phyloP scores from a whole-genome alignment of 2,888 invertebrate species.

The Chymomyza procnemis region DNA sequence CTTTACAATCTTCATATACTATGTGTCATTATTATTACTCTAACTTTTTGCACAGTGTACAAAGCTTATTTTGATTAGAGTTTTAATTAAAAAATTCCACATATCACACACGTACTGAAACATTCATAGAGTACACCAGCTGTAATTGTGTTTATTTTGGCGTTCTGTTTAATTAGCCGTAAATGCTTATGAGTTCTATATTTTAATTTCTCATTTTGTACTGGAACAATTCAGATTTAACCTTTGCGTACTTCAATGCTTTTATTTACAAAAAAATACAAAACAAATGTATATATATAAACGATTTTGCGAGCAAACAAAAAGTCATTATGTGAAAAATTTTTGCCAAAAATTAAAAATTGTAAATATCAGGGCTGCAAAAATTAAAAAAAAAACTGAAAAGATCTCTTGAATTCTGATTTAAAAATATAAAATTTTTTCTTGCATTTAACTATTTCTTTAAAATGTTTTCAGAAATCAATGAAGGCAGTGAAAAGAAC shows the following conservation, averaged over 20 bases:
- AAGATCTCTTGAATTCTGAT: too few species aligned
- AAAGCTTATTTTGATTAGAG: constrained; percentile 21
- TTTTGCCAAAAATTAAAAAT: not conserved
- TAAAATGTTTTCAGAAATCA: too few species aligned
- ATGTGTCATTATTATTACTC: too few species aligned
- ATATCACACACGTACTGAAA: not conserved
- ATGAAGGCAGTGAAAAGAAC: too few species aligned
- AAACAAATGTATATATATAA: not conserved
- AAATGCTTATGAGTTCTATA: not conserved
- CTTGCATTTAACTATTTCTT: too few species aligned
- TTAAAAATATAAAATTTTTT: too few species aligned
- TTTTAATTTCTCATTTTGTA: not conserved
- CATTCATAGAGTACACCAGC: not conserved
- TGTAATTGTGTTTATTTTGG: not conserved
- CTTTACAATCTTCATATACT: too few species aligned
- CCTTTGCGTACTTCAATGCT: not conserved
- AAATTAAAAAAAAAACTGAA: too few species aligned
- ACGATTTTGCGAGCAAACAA: not conserved
- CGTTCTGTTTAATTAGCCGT: not conserved
- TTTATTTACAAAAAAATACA: not conserved
- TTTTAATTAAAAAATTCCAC: constrained; percentile 42
- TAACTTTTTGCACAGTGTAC: too few species aligned
- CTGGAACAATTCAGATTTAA: not conserved
- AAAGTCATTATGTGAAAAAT: not conserved
- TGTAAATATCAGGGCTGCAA: too few species aligned